phyloP scores from a whole-genome alignment of 2,797 vertebrate species.

The Coluber constrictor region DNA sequence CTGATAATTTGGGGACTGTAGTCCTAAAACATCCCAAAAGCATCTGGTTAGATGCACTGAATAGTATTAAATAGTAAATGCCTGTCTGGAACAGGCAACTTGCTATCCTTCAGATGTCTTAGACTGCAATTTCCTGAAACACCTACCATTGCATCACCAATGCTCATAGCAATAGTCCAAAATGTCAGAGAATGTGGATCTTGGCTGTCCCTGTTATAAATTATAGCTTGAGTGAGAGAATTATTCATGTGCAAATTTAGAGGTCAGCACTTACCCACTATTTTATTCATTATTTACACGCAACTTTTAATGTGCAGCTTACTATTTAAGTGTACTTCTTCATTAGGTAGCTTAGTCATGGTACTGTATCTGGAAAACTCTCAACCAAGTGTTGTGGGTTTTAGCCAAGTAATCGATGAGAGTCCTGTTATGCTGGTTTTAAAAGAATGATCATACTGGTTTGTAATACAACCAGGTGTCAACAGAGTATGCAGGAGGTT shows the following conservation, averaged over 20 bases:
- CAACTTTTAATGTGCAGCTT: not conserved
- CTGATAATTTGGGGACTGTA: not conserved
- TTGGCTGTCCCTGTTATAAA: not conserved
- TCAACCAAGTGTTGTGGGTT: not conserved
- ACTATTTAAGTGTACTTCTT: not conserved
- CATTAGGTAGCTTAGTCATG: not conserved
- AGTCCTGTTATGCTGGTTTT: not conserved
- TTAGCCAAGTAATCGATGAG: not conserved
- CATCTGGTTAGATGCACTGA: not conserved
- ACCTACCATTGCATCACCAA: not conserved
- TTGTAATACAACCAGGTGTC: not conserved
- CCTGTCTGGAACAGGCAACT: not conserved
- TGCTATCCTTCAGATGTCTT: not conserved
- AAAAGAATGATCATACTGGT: constrained; percentile 16
- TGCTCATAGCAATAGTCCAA: not conserved
- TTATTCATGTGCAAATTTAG: not conserved
- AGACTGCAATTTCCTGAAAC: not conserved
- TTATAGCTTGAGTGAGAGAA: not conserved
- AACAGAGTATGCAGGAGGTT: not conserved
- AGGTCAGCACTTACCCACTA: not conserved
- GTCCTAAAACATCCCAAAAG: too few relatives aligned
- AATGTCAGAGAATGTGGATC: not conserved
- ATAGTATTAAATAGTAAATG: not conserved
- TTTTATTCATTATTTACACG: not conserved
- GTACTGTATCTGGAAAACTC: not conserved